Base-by-base conservation (phyloP, 2,797 vertebrate species). In the Aulostomus chinensis region DNA sequence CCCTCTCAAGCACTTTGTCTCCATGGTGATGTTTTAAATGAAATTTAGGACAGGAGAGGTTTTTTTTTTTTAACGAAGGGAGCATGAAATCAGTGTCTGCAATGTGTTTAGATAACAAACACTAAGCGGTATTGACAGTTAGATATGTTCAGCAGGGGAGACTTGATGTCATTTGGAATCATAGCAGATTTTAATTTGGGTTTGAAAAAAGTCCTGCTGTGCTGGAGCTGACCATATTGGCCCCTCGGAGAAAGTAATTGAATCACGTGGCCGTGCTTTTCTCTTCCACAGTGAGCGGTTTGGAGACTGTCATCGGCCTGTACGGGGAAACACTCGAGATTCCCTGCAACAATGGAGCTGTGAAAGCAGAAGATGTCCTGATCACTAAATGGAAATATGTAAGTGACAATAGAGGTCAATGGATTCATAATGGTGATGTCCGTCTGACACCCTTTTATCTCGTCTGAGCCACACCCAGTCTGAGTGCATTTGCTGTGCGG, bases 381-480 rank as follows among this genome's bases (percentile, higher is more conserved):
- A 46, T 91, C 0, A 73, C 53, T 26, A 89, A 91, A 84, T 92
- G 91, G 91, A 92, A 91, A 92, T 90, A 88, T 57, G 91, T 92
- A 89, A 88, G 91, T 85, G 32, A 30, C 37, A 7, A 12, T 17
- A 9, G 60, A 81, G 76, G 77, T 83, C 70, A 79, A 72, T 77
- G 15, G 46, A 76, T 80, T 80, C 65, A 65, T 54, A 66, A 50
- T 41, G 57, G 46, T 45, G 54, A 55, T 29, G 59, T 42, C 48
- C 1, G 45, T 68, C 75, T 68, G 80, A 76, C 71, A 76, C 57
- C 76, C 75, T 58, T 49, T 81, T 56, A 56, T 69, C 56, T 49
- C 74, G 68, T 77, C 55, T 63, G 80, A 70, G 18, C 78, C 84
- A 81, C 78, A 15, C 78, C 81, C 68, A 57, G 72, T 76, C 75